phyloP scores from a whole-genome alignment of 2,888 invertebrate genomes.

The Prosapia bicincta region DNA sequence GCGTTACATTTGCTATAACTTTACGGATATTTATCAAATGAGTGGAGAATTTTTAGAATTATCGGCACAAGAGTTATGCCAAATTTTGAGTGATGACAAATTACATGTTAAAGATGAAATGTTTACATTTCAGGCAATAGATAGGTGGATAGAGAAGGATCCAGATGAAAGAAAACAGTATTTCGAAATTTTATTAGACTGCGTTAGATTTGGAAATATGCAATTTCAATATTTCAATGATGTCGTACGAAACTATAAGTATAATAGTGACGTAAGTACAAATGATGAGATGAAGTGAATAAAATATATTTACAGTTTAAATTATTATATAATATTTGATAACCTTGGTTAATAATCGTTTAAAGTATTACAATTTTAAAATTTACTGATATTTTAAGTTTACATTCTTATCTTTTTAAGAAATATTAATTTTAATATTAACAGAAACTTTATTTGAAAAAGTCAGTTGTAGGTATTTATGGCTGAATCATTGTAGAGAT shows the following conservation, averaged over 20 bases:
- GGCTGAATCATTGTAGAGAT: too few species aligned
- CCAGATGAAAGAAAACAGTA: slow-evolving; percentile 52
- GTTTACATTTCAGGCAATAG: slow-evolving; percentile 68
- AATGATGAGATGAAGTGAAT: too few species aligned
- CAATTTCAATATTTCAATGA: slow-evolving; percentile 55
- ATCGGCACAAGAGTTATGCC: slow-evolving; percentile 57
- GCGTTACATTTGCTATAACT: slow-evolving; percentile 12
- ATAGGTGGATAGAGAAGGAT: slow-evolving; percentile 65
- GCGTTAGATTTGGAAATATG: slow-evolving; percentile 65
- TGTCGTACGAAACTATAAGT: slow-evolving; percentile 53
- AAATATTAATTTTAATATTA: too few species aligned
- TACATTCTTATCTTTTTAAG: too few species aligned
- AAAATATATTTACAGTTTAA: too few species aligned
- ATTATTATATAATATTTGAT: too few species aligned
- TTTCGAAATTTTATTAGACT: slow-evolving; percentile 59
- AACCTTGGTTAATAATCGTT: too few species aligned
- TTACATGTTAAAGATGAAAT: slow-evolving; percentile 70
- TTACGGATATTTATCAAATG: not conserved
- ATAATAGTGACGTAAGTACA: slow-evolving; percentile 16
- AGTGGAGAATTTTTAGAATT: slow-evolving; percentile 61
- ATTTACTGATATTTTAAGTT: too few species aligned
- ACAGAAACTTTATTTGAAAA: too few species aligned
- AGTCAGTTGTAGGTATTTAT: too few species aligned
- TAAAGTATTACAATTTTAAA: too few species aligned
- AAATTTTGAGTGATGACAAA: slow-evolving; percentile 65